These are phyloP conservation scores for Manis crassicaudata DNA, from an alignment of 2,797 vertebrate species.

Conservation along the genomic window DNA sequence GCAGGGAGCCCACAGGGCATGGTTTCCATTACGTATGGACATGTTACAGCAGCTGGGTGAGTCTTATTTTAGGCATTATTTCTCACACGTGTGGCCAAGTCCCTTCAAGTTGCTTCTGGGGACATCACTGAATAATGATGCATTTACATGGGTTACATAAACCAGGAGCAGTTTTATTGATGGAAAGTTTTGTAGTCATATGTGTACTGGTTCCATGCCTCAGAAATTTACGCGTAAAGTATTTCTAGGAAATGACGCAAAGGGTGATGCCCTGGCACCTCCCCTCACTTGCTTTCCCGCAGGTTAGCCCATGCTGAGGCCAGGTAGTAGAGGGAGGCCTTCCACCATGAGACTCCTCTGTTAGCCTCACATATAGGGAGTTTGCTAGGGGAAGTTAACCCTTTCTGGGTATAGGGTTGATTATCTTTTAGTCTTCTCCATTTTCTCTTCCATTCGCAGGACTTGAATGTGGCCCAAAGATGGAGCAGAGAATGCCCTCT, in stretches of 20 bases:
- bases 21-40: neutral
- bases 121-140: neutral
- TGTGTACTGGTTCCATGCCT: neutral
- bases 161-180: neutral
- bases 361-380: neutral
- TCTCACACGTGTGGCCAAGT: neutral
- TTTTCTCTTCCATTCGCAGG: neutral
- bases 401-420: neutral
- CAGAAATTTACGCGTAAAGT: neutral
- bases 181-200: neutral
- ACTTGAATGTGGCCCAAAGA: neutral
- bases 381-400: neutral
- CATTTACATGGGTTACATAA: neutral
- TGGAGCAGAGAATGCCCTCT: neutral
- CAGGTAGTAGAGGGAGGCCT: neutral
- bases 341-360: neutral
- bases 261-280: neutral
- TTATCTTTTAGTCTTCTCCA: neutral
- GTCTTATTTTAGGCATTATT: neutral
- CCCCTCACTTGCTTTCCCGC: neutral
- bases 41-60: fast-evolving
- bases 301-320: neutral
- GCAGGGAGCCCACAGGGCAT: neutral
- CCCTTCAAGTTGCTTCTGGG: neutral
- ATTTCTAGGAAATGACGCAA: neutral